Percentiles rank a stretch among this genome's conserved stretches.
Conservation (phyloP, 2,797 vertebrate genomes). For the Esox masquinongy region DNA sequence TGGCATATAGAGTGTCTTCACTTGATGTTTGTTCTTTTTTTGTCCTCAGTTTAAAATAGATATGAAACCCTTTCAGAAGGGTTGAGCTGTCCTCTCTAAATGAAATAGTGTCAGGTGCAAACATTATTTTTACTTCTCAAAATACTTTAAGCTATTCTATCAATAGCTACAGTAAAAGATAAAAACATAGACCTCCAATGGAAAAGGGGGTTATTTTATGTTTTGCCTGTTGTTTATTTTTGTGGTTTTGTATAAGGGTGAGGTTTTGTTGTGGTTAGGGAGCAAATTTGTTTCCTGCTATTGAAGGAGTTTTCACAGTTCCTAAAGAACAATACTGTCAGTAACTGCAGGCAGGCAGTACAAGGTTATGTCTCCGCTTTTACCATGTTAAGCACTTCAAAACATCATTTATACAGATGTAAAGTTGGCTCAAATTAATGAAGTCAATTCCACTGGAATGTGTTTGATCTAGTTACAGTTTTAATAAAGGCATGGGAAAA, state of each 20-base stretch:
- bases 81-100: slow-evolving; percentile 55
- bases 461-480: slow-evolving; percentile 23
- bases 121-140: slow-evolving; percentile 56
- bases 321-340: slow-evolving; percentile 42
- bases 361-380: slow-evolving; percentile 25
- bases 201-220: slow-evolving; percentile 18
- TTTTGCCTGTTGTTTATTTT: slow-evolving; percentile 8
- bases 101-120: slow-evolving; percentile 61
- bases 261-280: background rate
- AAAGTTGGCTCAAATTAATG: slow-evolving; percentile 16
- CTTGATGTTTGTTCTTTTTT: slow-evolving; percentile 72
- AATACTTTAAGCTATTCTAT: slow-evolving; percentile 29
- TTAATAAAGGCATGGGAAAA: background rate
- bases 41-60: slow-evolving; percentile 77
- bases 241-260: background rate
- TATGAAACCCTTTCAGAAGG: slow-evolving; percentile 60
- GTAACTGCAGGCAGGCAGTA: slow-evolving; percentile 35
- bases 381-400: slow-evolving; percentile 28
- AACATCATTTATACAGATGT: slow-evolving; percentile 40
- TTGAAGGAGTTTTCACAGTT: slow-evolving; percentile 40
- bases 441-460: slow-evolving; percentile 35
- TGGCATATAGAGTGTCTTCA: slow-evolving; percentile 42
- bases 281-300: slow-evolving; percentile 43
- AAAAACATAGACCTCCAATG: slow-evolving; percentile 29
- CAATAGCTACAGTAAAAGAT: slow-evolving; percentile 27